Conservation (phyloP, 1,140 invertebrate genomes). For the Ephestia elutella region DNA sequence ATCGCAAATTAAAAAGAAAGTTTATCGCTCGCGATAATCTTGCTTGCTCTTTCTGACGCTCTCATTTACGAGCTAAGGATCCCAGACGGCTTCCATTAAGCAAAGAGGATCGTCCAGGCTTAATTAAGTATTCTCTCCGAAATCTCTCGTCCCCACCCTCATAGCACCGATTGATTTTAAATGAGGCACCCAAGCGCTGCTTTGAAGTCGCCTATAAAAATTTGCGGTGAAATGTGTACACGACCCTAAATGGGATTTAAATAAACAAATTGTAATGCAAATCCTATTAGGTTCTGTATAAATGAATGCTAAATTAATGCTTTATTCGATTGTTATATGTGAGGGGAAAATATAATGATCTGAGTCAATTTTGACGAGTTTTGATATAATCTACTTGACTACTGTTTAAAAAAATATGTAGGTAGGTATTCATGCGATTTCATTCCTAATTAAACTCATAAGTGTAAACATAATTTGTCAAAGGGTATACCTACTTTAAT, state of each 20-base stretch:
- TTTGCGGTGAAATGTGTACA: slow-evolving; percentile 29
- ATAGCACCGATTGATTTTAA: slow-evolving; percentile 69
- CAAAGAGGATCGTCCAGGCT: slow-evolving; percentile 58
- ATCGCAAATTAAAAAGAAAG: slow-evolving; percentile 31
- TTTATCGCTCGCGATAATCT: slow-evolving; percentile 31
- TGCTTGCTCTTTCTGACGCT: slow-evolving; percentile 33
- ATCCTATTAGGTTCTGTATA: background rate
- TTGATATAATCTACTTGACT: too few species aligned
- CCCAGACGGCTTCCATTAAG: slow-evolving; percentile 57
- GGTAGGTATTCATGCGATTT: too few species aligned
- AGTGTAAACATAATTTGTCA: too few species aligned
- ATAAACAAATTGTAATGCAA: background rate
- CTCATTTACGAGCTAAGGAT: slow-evolving; percentile 56
- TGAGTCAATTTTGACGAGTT: too few species aligned
- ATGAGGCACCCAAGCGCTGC: slow-evolving; percentile 49
- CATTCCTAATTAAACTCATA: too few species aligned
- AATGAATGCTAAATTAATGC: too few species aligned
- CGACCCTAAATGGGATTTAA: background rate
- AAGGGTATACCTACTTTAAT: too few species aligned
- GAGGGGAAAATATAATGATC: too few species aligned
- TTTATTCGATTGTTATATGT: too few species aligned
- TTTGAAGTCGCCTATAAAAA: slow-evolving; percentile 45
- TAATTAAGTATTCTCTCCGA: slow-evolving; percentile 70
- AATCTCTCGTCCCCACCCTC: slow-evolving; percentile 50
- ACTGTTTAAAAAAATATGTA: too few species aligned